These are phyloP conservation scores for Pipistrellus pygmaeus DNA, from an alignment of 2,797 vertebrate genomes.

Conservation along the genomic window DNA sequence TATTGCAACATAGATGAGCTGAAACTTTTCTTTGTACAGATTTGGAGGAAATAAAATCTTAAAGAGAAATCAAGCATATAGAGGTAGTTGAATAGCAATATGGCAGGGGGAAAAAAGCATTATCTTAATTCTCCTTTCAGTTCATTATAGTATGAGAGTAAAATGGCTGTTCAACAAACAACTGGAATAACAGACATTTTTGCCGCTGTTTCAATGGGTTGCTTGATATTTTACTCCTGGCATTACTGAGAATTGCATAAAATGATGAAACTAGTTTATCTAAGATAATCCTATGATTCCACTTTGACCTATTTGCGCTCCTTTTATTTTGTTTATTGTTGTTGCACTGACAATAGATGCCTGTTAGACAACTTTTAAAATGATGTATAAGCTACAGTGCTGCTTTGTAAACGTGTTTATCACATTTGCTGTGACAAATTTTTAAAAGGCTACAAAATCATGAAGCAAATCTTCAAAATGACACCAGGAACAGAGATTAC, in stretches of 20 bases:
- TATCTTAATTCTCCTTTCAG: conserved; percentile 85
- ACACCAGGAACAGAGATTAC: conserved; percentile 84
- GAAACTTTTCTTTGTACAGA: conserved; percentile 80
- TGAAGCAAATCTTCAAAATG: conserved; percentile 84
- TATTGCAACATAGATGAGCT: conserved; percentile 84
- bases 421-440: conserved; percentile 80
- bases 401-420: conserved; percentile 88
- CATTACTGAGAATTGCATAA: conserved; percentile 77
- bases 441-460: conserved; percentile 79
- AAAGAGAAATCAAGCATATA: conserved; percentile 84
- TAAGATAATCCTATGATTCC: conserved; percentile 78
- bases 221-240: conserved; percentile 81
- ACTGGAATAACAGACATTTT: conserved; percentile 73
- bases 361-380: conserved; percentile 67
- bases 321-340: conserved; percentile 69
- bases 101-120: conserved; percentile 65
- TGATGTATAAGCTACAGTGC: conserved; percentile 81
- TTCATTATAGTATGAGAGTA: conserved; percentile 84
- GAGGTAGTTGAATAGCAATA: conserved; percentile 88
- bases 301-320: conserved; percentile 80
- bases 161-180: conserved; percentile 84
- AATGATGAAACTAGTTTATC: conserved; percentile 77
- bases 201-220: conserved; percentile 82
- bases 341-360: conserved; percentile 77
- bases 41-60: conserved; percentile 70